Evolutionary conservation across 2,888 invertebrate genomes (phyloP).

Genomic region (Panorpa germanica): DNA sequence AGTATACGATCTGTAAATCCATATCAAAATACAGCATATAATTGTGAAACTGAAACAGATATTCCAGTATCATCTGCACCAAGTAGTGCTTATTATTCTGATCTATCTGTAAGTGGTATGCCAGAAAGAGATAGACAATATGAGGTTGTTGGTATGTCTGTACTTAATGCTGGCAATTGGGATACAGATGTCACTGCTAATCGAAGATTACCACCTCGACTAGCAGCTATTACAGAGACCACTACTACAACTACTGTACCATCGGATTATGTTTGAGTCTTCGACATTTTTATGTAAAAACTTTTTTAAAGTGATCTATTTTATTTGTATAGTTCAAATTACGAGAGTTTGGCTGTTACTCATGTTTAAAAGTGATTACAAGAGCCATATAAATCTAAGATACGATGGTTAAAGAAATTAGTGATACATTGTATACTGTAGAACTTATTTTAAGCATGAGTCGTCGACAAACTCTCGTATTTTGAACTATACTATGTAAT

Average conservation of each 20-base stretch:
- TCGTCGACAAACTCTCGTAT: no score
- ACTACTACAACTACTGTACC: slow-evolving; percentile 32
- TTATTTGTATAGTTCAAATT: no score
- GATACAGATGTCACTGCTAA: slow-evolving; percentile 18
- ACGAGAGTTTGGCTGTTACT: no score
- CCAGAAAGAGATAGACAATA: slow-evolving; percentile 33
- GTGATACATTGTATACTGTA: no score
- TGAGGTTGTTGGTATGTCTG: slow-evolving; percentile 35
- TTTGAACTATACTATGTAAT: no score
- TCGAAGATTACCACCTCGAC: slow-evolving; percentile 23
- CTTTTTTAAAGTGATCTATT: no score
- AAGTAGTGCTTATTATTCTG: slow-evolving; percentile 58
- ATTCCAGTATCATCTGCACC: slow-evolving; percentile 41
- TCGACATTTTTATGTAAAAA: slow-evolving; percentile 1
- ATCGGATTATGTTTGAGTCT: slow-evolving; percentile 33
- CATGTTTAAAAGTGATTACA: no score
- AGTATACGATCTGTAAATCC: slow-evolving; percentile 29
- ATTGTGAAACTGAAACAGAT: slow-evolving; percentile 30
- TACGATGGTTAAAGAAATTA: no score
- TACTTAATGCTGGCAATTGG: slow-evolving; percentile 26
- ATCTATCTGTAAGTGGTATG: slow-evolving; percentile 35
- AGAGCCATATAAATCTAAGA: no score
- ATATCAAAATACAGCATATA: slow-evolving; percentile 52
- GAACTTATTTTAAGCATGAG: no score
- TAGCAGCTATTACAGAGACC: slow-evolving; percentile 37